These are phyloP conservation scores for Anneissia japonica DNA, from an alignment of 35 echinoderm and acorn worm genomes.

Conservation along the genomic window DNA sequence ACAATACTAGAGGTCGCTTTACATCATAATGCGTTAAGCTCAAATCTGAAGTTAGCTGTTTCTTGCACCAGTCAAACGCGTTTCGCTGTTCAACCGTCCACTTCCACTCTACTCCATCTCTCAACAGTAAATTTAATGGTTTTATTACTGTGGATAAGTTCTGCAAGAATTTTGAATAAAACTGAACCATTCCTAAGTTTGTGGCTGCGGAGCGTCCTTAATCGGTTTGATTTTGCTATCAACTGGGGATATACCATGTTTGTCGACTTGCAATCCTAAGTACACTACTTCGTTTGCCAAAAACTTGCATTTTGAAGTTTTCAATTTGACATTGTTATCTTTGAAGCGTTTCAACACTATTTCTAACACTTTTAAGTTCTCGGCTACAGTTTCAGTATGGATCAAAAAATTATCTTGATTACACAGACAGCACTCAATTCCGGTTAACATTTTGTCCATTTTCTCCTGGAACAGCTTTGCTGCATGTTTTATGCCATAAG, in stretches of 20 bases:
- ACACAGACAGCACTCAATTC: slow-evolving; percentile 42
- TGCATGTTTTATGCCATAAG: slow-evolving; percentile 16
- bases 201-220: not conserved
- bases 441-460: slow-evolving; percentile 52
- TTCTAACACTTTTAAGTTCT: slow-evolving; percentile 16
- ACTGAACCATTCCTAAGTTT: not conserved
- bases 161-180: not conserved
- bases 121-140: not conserved
- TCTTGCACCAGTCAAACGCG: not conserved
- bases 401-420: slow-evolving; percentile 61
- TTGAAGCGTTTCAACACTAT: slow-evolving; percentile 4
- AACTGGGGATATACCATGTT: not conserved
- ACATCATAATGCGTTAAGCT: slow-evolving; percentile 23
- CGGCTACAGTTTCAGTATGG: slow-evolving; percentile 16
- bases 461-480: slow-evolving; percentile 44
- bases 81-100: not conserved
- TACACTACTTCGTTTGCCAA: not conserved
- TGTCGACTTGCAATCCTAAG: not conserved
- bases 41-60: not conserved
- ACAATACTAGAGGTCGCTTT: not conserved
- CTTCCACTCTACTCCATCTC: slow-evolving; percentile 15
- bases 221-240: not conserved
- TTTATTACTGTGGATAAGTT: not conserved
- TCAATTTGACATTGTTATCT: not conserved
- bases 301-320: not conserved